Base-by-base conservation (phyloP, 2,797 vertebrate species). In the Manis pentadactyla region DNA sequence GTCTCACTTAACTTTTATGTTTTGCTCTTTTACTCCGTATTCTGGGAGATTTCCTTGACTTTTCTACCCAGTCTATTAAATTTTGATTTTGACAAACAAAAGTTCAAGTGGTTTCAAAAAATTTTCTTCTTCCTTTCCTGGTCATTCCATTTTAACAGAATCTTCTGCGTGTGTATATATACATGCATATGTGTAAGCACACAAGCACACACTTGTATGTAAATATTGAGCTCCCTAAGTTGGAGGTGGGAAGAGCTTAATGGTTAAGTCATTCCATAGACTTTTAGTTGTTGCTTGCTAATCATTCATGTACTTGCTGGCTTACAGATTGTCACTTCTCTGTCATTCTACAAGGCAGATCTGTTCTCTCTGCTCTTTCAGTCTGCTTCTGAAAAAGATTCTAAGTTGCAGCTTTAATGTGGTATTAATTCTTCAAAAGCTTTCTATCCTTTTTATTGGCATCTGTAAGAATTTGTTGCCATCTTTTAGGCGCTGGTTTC, bases 61-160 rank as follows among this genome's bases (percentile, higher is more conserved):
- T 96, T 90, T 8, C 93, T 31, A 85, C 74, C 27, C 13, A 94
- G 8, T 77, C 46, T 39, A 49, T 92, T 96, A 91, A 90, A 87
- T 51, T 93, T 95, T 94, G 82, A 85, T 78, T 79, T 90, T 83
- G 49, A n/a, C 69, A 79, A 95, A 63, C 27, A 85, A 18, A 94
- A 94, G 27, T 95, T 96, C 91, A 82, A 61, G 57, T 83, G 18
- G 15, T 86, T 79, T 55, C 19, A 94, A 64, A n/a, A 94, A 83
- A 5, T 66, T 87, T 21, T 53, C 57, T 94, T 74, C 74, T 87
- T 74, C 15, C 18, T 91, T 95, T 85, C 86, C 14, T 55, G 29
- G 5, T 90, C 59, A 55, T 85, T 90, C 53, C 51, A 69, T 85
- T 96, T 96, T 71, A 51, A 57, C 15, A 88, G 51, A 51, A 46